A percentile compares a stretch with the other conserved stretches of the same genome.
Conservation (phyloP, 2,888 invertebrate genomes). For the Baccha elongata region DNA sequence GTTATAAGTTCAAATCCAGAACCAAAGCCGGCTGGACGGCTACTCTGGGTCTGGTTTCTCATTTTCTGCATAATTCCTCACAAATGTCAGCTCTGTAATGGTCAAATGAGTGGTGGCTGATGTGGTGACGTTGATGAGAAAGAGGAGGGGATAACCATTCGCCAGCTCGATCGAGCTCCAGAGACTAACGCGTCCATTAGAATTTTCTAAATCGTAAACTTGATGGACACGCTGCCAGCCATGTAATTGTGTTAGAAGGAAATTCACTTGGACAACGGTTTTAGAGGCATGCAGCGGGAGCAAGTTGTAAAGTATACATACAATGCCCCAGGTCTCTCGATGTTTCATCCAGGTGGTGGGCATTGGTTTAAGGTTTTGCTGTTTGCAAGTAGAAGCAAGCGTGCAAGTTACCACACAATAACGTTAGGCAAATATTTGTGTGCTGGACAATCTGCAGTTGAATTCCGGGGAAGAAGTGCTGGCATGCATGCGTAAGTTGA, state of each 20-base stretch:
- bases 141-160: background rate
- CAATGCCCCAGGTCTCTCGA: background rate
- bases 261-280: conserved; percentile 34
- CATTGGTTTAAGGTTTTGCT: background rate
- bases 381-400: background rate
- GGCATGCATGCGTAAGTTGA: conserved; percentile 61
- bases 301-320: background rate
- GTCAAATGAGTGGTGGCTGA: conserved; percentile 58
- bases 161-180: background rate
- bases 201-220: conserved; percentile 64
- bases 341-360: conserved; percentile 18
- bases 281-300: conserved; percentile 5
- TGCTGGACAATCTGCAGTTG: conserved; percentile 45
- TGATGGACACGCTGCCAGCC: conserved; percentile 60
- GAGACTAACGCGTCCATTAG: conserved; percentile 59
- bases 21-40: conserved; percentile 66
- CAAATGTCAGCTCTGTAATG: conserved; percentile 37
- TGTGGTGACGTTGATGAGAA: conserved; percentile 51
- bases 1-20: conserved; percentile 70
- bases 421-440: conserved; percentile 67
- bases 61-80: conserved; percentile 66
- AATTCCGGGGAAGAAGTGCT: conserved; percentile 61
- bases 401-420: conserved; percentile 1
- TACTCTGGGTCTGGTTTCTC: conserved; percentile 65
- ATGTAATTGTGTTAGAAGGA: conserved; percentile 49